A percentile compares a stretch with the other conserved stretches of the same genome.
Evolutionary conservation across 2,113 vertebrate species (phyloP).

Genomic region (Okapia johnstoni): DNA sequence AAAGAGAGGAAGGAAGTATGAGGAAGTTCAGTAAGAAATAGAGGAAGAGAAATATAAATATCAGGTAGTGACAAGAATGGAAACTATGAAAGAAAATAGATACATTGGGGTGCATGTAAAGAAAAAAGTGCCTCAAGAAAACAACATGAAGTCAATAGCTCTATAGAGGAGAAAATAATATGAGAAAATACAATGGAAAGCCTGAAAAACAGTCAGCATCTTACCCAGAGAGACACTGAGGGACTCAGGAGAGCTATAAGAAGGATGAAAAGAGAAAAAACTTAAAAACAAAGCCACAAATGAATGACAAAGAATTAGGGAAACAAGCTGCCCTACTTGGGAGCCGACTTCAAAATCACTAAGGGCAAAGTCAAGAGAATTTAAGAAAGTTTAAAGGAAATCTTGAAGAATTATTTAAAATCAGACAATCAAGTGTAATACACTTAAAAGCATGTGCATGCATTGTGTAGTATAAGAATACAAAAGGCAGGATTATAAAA

Average conservation of each 20-base stretch:
- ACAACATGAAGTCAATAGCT: background rate
- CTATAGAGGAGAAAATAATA: background rate
- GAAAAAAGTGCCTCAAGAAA: background rate
- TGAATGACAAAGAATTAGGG: background rate
- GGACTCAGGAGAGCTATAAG: background rate
- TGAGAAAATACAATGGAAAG: background rate
- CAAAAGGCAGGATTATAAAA: background rate
- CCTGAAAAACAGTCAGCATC: background rate
- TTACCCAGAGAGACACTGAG: background rate
- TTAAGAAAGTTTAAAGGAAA: background rate
- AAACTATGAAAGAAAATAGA: background rate
- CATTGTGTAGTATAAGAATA: background rate
- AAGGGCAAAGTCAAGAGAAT: background rate
- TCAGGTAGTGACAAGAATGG: background rate
- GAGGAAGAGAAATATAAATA: background rate
- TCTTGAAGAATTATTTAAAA: background rate
- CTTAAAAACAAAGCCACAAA: background rate
- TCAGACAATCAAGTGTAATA: background rate
- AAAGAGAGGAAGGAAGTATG: background rate
- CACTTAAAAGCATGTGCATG: background rate
- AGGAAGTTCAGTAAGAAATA: background rate
- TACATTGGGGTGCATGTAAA: background rate
- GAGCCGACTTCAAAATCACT: background rate
- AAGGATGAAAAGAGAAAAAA: background rate
- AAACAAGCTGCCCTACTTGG: background rate